Base-by-base conservation (phyloP, 1,140 invertebrate species). In the Drosophila littoralis region DNA sequence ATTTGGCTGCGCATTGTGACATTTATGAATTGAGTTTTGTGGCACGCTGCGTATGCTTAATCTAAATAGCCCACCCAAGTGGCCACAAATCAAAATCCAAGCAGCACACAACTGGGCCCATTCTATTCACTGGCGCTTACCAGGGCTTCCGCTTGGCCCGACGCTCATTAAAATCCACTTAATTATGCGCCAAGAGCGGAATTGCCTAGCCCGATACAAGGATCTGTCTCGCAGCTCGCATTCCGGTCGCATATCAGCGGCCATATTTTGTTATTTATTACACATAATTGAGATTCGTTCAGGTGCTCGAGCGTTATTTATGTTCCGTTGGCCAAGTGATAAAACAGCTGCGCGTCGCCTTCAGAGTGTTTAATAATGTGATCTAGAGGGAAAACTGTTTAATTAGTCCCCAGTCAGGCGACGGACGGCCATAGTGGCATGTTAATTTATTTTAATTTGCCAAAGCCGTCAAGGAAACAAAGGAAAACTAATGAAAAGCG, bases 81-180 rank as follows among this genome's bases (percentile, higher is more conserved):
- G 70, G 58, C 52, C 52, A 67, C 65, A 84, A 79, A 74, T 82
- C 83, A 77, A 54, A 65, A 54, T 43, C 17, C 48, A 54, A 38
- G 22, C 60, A 46, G 35, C 15, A 13, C 54, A 46, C 42, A 54
- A 40, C 46, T 59, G 46, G 13, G 54, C 40, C 35, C 42, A 32
- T 52, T 77, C 42, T 28, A 38, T 43, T 38, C 4, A 42, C 33
- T 48, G 10, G 36, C 52, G 12, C 17, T n/a, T 7, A 17, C 1
- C 4, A 10, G 13, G 33, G 13, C 5, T 4, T 6, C 35, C 35
- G 12, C 58, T 38, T 50, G 36, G 43, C 51, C 35, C 36, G 38
- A 67, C 51, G 66, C 84, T 84, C 84, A 84, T 89, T 89, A 89
- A 89, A 89, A 84, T 66, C 77, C 71, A 89, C 84, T 89, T 84